Evolutionary conservation across 1,140 invertebrate genomes (phyloP), one percentile per base, ranked within the genome.

Genomic region (Aphidius ervi): DNA sequence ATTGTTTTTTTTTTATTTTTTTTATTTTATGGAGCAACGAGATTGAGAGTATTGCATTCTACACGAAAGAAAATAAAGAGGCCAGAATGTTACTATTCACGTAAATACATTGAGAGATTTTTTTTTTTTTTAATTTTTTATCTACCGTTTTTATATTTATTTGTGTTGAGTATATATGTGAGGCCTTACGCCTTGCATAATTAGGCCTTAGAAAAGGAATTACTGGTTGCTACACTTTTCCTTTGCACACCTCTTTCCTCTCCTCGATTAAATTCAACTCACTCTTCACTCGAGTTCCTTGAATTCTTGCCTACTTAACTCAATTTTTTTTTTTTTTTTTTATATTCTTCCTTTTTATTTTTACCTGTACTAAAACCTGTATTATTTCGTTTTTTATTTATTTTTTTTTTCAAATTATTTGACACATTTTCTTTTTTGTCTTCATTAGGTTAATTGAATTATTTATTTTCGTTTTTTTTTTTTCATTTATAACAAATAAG

Each of bases 181-280:
- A 49, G 48, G 49, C 58, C 58, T 59, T 59, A 62, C 43, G 56
- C 56, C 58, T 63, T 63, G 62, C 62, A 63, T 63, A 63, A 63
- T 63, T 63, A 63, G 23, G 62, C 53, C 54, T 60, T 52, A 57
- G 57, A 58, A 63, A 63, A 63, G 62, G 62, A 63, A 63, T 63
- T 63, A 63, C 62, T 54, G 58, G 58, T 63, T 59, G 58, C 54
- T 49, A 59, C 54, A 63, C 59, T 63, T 63, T 63, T 59, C 58
- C 46, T 50, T 41, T 54, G 7, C 41, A 20, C 23, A 16, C 20
- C 9, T 46, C 16, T 49, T 46, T 49, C 37, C 23, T 39, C 10
- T 47, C 42, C 31, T 9, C 23, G 4, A 31, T 31, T 1, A 31
- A 31, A 31, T 31, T 31, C 23, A 31, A 31, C 56, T 54, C 37